These are phyloP conservation scores for Urophycis tenuis DNA, from an alignment of 2,797 vertebrate species.

Conservation along the genomic window DNA sequence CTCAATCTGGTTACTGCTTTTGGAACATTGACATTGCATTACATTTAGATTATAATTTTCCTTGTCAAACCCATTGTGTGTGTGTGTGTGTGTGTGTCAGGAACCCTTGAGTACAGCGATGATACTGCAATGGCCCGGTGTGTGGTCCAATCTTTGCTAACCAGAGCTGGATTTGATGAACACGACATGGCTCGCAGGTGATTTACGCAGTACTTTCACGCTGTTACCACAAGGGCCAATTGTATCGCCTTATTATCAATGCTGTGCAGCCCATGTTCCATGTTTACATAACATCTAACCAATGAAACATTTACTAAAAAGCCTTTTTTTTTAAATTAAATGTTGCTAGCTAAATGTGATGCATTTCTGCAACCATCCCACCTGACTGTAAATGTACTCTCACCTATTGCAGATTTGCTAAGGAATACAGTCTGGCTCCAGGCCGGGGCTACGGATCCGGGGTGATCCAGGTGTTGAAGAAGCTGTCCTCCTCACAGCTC, in stretches of 20 bases:
- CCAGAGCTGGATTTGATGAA: conserved; percentile 80
- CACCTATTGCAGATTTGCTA: conserved; percentile 78
- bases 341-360: not conserved
- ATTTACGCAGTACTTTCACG: conserved; percentile 18
- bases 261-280: not conserved
- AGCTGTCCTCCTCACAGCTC: conserved; percentile 85
- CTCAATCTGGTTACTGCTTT: not conserved
- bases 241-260: not conserved
- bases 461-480: conserved; percentile 88
- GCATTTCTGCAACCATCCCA: not conserved
- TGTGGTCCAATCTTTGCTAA: conserved; percentile 87
- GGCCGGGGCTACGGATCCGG: conserved; percentile 86
- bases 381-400: conserved; percentile 29
- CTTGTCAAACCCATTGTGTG: not conserved
- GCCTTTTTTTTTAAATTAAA: not conserved
- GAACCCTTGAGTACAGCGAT: conserved; percentile 84
- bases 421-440: conserved; percentile 86
- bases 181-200: conserved; percentile 92
- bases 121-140: conserved; percentile 95
- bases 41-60: not conserved
- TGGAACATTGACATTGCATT: not conserved
- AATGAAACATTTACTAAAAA: not conserved
- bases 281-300: not conserved
- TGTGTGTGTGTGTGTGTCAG: conserved; percentile 52
- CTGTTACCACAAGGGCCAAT: not conserved